Conservation (phyloP, 2,888 invertebrate genomes). For the Aphrophora alni region DNA sequence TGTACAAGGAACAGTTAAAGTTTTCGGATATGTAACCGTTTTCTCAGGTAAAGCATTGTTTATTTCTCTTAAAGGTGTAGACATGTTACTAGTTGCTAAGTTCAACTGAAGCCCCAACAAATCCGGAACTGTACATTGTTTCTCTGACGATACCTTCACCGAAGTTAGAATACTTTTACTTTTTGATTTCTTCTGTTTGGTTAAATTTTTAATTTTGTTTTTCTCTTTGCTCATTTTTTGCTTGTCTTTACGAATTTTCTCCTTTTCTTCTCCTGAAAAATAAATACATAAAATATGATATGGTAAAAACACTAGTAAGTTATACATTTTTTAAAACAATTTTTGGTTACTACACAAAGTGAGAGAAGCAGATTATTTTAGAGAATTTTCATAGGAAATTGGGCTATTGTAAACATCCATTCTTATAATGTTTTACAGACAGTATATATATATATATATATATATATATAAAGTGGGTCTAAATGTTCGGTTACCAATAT, state of each 20-base stretch:
- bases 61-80: conserved; percentile 10
- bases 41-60: conserved; percentile 10
- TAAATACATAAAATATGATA: too few species aligned
- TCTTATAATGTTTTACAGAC: too few species aligned
- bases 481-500: too few species aligned
- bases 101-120: background rate
- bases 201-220: conserved; percentile 19
- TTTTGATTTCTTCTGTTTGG: background rate
- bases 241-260: conserved; percentile 6
- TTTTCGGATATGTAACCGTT: background rate
- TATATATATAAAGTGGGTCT: too few species aligned
- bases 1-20: conserved; percentile 6
- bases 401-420: too few species aligned
- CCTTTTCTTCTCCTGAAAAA: background rate
- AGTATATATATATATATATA: too few species aligned
- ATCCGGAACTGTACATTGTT: background rate
- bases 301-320: too few species aligned
- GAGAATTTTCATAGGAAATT: too few species aligned
- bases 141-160: background rate
- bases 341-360: too few species aligned
- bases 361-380: too few species aligned
- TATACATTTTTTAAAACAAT: too few species aligned
- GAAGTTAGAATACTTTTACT: background rate
- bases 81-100: background rate
- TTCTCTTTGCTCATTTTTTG: conserved; percentile 29